Percentiles rank a stretch among this genome's conserved stretches.
These are phyloP conservation scores for Turdus rufiventris DNA, from an alignment of 2,113 vertebrate species.

Conservation along the genomic window DNA sequence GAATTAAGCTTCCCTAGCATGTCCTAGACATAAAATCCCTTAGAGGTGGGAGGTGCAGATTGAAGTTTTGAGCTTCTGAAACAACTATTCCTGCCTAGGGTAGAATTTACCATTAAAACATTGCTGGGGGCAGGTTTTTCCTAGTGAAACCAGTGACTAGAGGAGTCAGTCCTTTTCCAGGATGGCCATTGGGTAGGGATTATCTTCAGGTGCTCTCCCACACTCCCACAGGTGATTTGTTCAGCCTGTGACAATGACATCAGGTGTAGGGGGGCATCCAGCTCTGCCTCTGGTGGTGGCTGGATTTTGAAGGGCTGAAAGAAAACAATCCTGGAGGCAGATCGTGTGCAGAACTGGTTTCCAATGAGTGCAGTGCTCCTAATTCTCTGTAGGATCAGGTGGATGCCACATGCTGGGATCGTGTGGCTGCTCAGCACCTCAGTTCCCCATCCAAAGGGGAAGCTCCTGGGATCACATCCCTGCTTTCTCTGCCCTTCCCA, in stretches of 20 bases:
- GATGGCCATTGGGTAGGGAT: background rate
- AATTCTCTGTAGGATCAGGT: background rate
- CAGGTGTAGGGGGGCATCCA: accelerated
- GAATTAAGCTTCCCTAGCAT: background rate
- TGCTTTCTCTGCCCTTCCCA: slow-evolving; percentile 47
- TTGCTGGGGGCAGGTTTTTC: accelerated
- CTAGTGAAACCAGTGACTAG: background rate
- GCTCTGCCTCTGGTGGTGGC: background rate
- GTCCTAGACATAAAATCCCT: background rate
- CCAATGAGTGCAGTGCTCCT: background rate
- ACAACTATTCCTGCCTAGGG: background rate
- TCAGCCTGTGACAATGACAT: background rate
- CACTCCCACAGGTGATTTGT: background rate
- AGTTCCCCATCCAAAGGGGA: background rate
- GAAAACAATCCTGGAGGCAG: background rate
- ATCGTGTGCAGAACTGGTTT: background rate
- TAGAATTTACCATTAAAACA: background rate
- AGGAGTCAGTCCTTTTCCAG: background rate
- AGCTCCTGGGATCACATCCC: accelerated
- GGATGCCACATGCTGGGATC: background rate
- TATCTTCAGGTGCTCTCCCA: background rate
- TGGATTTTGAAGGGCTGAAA: background rate
- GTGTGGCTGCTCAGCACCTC: accelerated
- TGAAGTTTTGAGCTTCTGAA: background rate
- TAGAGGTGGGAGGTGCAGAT: background rate